Percentiles rank a stretch among this genome's conserved stretches.
Conservation (phyloP, 53 echinoderm and acorn worm species). For the Arbacia lixula region DNA sequence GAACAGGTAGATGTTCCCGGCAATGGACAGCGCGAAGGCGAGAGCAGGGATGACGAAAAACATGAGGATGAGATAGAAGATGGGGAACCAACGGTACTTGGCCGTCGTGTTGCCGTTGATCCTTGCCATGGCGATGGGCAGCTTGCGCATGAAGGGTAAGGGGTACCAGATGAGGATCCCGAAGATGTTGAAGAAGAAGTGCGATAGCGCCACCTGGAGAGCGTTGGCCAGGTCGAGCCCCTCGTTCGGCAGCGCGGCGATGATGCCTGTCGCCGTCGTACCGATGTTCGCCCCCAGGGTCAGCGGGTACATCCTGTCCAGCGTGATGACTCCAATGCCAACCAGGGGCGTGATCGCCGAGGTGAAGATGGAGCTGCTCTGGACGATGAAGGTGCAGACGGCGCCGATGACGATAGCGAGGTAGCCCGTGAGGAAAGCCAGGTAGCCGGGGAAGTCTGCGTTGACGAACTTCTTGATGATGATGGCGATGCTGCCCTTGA, state of each 20-base stretch:
- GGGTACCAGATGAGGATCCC: slow-evolving; percentile 95
- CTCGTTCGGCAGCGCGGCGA: slow-evolving; percentile 81
- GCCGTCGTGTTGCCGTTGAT: slow-evolving; percentile 90
- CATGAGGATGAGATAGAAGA: slow-evolving; percentile 81
- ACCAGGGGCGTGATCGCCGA: slow-evolving; percentile 96
- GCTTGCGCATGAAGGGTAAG: slow-evolving; percentile 78
- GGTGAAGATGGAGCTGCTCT: slow-evolving; percentile 98
- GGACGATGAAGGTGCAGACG: slow-evolving; percentile 83
- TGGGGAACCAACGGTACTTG: slow-evolving; percentile 95
- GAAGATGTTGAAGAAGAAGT: slow-evolving; percentile 93
- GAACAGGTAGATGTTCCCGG: slow-evolving; percentile 56
- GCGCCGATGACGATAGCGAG: slow-evolving; percentile 92
- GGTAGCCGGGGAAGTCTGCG: slow-evolving; percentile 87
- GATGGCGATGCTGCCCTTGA: slow-evolving; percentile 83
- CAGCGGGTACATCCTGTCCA: slow-evolving; percentile 95
- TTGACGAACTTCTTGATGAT: slow-evolving; percentile 90
- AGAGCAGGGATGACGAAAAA: slow-evolving; percentile 73
- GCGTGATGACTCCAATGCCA: slow-evolving; percentile 89
- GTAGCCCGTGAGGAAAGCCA: slow-evolving; percentile 82
- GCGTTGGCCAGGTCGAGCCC: slow-evolving; percentile 71
- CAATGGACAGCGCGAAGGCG: slow-evolving; percentile 78
- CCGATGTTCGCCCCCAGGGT: slow-evolving; percentile 97
- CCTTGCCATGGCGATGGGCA: slow-evolving; percentile 79
- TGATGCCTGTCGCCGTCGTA: slow-evolving; percentile 88
- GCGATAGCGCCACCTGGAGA: slow-evolving; percentile 91